Percentiles rank a stretch among this genome's conserved stretches.
Conservation (phyloP, 2,113 vertebrate genomes). For the Pseudonaja textilis region DNA sequence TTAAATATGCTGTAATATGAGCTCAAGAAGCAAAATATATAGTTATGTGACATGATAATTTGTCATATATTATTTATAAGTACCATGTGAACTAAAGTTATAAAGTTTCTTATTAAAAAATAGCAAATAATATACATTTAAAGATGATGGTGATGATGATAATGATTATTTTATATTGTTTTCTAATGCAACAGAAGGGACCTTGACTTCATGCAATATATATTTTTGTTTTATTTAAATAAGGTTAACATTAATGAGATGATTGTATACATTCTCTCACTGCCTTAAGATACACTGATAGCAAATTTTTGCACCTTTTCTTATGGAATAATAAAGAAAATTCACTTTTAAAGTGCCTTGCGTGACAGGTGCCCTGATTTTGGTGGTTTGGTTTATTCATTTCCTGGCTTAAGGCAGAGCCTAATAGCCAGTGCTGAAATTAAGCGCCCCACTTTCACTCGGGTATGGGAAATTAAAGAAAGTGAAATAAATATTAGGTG, state of each 20-base stretch:
- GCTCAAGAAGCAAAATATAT: not conserved
- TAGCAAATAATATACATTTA: not conserved
- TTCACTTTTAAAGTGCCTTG: not conserved
- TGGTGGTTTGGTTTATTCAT: not conserved
- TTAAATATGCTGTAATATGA: not conserved
- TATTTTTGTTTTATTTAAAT: not conserved
- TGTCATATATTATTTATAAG: not conserved
- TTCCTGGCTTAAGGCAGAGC: slow-evolving; percentile 6
- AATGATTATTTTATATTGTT: not conserved
- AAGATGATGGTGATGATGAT: not conserved
- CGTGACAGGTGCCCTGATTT: not conserved
- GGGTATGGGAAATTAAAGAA: not conserved
- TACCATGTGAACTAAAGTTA: not conserved
- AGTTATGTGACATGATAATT: not conserved
- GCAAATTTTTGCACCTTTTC: slow-evolving; percentile 12
- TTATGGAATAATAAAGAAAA: not conserved
- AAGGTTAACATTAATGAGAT: not conserved
- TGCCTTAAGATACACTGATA: not conserved
- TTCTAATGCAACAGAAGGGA: not conserved
- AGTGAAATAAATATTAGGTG: not conserved
- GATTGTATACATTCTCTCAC: not conserved
- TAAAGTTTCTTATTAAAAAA: not conserved
- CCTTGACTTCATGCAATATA: not conserved
- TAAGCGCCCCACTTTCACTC: not conserved
- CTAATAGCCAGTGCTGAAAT: not conserved